Conservation (phyloP, 2,888 invertebrate genomes). For the Scaptomyza polygonia region DNA sequence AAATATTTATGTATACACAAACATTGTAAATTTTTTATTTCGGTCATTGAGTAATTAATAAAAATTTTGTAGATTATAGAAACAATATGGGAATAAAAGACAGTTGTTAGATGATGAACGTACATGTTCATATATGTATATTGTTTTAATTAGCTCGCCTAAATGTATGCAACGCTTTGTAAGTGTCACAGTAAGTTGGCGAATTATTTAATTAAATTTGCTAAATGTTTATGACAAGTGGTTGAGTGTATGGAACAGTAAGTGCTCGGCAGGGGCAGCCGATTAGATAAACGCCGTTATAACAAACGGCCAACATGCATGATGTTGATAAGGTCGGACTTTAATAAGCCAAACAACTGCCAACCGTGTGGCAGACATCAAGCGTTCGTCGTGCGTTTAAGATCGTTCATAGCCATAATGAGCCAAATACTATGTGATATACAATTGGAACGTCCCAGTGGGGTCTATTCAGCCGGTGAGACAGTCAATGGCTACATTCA, state of each 20-base stretch:
- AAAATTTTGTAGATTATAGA: too few species aligned
- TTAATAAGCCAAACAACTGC: conserved; percentile 53
- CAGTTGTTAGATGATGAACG: too few species aligned
- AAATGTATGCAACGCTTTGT: conserved; percentile 23
- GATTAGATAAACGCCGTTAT: conserved; percentile 62
- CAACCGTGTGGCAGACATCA: conserved; percentile 49
- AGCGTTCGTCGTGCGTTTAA: conserved; percentile 33
- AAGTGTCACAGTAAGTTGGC: neutral
- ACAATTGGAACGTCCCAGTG: conserved; percentile 63
- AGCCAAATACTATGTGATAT: conserved; percentile 61
- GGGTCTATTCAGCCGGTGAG: conserved; percentile 72
- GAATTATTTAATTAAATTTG: conserved; percentile 46
- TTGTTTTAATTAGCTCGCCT: conserved; percentile 18
- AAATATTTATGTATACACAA: conserved; percentile 48
- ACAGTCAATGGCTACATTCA: conserved; percentile 65
- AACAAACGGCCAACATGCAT: conserved; percentile 32
- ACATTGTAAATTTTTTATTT: neutral
- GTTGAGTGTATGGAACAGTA: conserved; percentile 8
- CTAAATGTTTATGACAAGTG: conserved; percentile 46
- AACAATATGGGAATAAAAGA: too few species aligned
- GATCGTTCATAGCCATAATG: conserved; percentile 48
- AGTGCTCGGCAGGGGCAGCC: conserved; percentile 21
- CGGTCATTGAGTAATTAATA: too few species aligned
- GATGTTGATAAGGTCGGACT: conserved; percentile 48
- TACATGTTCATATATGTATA: too few species aligned